Conservation (phyloP, 2,113 vertebrate species). For the Mungos mungo region DNA sequence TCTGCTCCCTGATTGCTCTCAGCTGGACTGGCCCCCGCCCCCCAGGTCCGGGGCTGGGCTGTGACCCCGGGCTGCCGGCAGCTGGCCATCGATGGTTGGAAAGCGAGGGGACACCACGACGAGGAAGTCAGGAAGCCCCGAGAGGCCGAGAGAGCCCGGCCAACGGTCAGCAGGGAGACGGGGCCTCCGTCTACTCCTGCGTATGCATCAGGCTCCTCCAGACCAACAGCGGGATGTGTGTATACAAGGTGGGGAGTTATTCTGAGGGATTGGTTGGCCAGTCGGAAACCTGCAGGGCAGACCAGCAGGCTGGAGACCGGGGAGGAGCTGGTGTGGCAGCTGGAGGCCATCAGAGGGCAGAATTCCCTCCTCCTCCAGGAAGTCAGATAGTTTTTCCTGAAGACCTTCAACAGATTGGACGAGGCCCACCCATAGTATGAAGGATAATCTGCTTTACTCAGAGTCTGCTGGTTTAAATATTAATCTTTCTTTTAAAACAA, state of each 20-base stretch:
- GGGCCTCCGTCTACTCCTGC: background rate
- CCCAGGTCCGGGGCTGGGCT: fast-evolving
- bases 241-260: background rate
- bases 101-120: background rate
- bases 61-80: fast-evolving
- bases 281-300: background rate
- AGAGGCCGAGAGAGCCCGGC: background rate
- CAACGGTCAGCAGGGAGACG: background rate
- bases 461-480: background rate
- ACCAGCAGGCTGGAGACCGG: background rate
- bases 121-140: background rate
- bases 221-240: background rate
- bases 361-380: background rate
- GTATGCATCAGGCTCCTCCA: too few species aligned
- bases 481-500: background rate
- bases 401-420: background rate
- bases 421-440: background rate
- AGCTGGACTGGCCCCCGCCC: fast-evolving
- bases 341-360: background rate
- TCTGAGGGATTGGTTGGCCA: background rate
- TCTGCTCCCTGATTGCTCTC: too few species aligned
- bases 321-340: background rate
- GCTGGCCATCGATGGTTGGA: background rate
- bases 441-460: background rate
- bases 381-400: background rate